Evolutionary conservation across 2,113 vertebrate genomes (phyloP).

Genomic region (Mionectes macconnelli): DNA sequence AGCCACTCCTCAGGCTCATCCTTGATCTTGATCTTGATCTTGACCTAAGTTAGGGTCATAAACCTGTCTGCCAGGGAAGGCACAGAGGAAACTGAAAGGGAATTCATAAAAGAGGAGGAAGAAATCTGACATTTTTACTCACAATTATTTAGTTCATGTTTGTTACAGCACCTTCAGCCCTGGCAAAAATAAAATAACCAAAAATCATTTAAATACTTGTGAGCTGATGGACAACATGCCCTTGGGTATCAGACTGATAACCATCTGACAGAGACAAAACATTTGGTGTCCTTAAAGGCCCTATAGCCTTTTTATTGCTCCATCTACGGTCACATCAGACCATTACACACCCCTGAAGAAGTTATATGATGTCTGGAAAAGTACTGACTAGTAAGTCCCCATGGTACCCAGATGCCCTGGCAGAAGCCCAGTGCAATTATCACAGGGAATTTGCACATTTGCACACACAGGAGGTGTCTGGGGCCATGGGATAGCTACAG

Average conservation of each 20-base stretch:
- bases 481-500: background rate
- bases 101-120: background rate
- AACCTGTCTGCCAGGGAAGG: background rate
- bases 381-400: background rate
- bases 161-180: background rate
- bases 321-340: accelerated
- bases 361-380: background rate
- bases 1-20: background rate
- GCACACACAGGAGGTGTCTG: accelerated
- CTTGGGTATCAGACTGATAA: background rate
- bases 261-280: background rate
- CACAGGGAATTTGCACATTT: background rate
- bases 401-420: background rate
- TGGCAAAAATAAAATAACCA: background rate
- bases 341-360: background rate
- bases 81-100: background rate
- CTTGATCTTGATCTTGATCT: background rate
- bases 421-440: background rate
- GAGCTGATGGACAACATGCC: background rate
- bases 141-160: background rate
- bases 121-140: background rate
- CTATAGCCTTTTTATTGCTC: background rate
- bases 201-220: background rate
- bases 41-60: background rate
- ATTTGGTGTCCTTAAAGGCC: constrained; percentile 4